Base-by-base conservation (phyloP, 2,113 vertebrate genomes). In the Emydura subglobosa region DNA sequence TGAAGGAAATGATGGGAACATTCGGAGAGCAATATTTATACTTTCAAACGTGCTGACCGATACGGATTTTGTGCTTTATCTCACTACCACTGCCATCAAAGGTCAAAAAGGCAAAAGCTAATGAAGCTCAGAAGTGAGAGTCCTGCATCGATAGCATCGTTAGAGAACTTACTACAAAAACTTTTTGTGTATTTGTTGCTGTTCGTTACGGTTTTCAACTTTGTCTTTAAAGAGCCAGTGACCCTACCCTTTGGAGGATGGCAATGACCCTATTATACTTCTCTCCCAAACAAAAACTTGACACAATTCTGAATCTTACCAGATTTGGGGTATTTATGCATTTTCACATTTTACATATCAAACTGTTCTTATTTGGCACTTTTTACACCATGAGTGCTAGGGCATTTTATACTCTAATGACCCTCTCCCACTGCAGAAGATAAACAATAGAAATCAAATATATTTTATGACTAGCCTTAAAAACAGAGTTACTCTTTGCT, bases 141-240 rank as follows among this genome's bases (percentile, higher is more conserved):
- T 59, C 8, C n/a, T 87, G 24, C 31, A n/a, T 24, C 19, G 49
- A 24, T 6, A 8, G 3, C 17, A 59, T 2, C 42, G 8, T 10
- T 85, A 50, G 42, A 85, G 53, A 88, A 85, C 85, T 72, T 87
- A 24, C 42, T 80, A 47, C 17, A 42, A 25, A 47, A 50, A 68
- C n/a, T 4, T 6, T 13, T 7, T 13, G 4, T 79, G 82, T 94
- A 59, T 2, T 31, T 92, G 55, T 39, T 88, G 53, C 51, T 51
- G 34, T 90, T 93, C 42, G n/a, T n/a, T 80, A 84, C 29, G 57
- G 55, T 31, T 86, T 79, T 92, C 90, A 83, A n/a, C 34, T n/a
- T 59, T 42, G 54, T 31, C n/a, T 91, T 92, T 92, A 55, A 89
- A 61, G 21, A 90, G 16, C 25, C 49, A 34, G 11, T 86, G 13